These are phyloP conservation scores for Amphipyra tragopoginis DNA, from an alignment of 2,888 invertebrate species.

Conservation along the genomic window DNA sequence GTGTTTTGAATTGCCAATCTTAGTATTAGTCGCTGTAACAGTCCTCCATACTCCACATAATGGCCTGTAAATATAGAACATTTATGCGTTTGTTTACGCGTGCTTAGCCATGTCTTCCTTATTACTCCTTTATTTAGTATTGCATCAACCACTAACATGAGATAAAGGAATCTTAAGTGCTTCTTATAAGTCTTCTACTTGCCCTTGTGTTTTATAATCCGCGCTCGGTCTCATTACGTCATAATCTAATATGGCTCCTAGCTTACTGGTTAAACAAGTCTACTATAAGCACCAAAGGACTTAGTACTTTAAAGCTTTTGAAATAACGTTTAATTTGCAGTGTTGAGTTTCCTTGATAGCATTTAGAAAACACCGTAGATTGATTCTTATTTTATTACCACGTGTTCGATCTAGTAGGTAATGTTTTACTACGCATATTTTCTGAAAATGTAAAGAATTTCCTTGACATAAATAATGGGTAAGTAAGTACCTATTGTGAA, in stretches of 20 bases:
- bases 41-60: constrained; percentile 1
- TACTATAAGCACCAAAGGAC: constrained; percentile 1
- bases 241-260: constrained; percentile 46
- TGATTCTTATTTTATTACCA: constrained; percentile 23
- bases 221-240: constrained; percentile 44
- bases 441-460: not conserved
- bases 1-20: too few species aligned
- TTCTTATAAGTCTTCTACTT: constrained; percentile 25
- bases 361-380: constrained; percentile 27
- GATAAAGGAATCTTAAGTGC: constrained; percentile 11
- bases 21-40: not conserved
- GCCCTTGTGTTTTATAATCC: constrained; percentile 40
- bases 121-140: constrained; percentile 21
- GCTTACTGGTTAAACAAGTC: constrained; percentile 42
- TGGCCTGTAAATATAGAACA: constrained; percentile 15
- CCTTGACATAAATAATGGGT: too few species aligned
- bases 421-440: constrained; percentile 4
- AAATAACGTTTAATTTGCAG: constrained; percentile 25
- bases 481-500: not conserved
- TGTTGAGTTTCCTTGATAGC: constrained; percentile 3
- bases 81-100: constrained; percentile 35
- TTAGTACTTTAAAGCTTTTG: constrained; percentile 1
- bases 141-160: constrained; percentile 13
- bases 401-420: constrained; percentile 21
- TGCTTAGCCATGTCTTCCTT: constrained; percentile 29